Percentiles rank a stretch among this genome's conserved stretches.
Evolutionary conservation across 2,797 vertebrate species (phyloP).

Genomic region (Muscicapa comitata): DNA sequence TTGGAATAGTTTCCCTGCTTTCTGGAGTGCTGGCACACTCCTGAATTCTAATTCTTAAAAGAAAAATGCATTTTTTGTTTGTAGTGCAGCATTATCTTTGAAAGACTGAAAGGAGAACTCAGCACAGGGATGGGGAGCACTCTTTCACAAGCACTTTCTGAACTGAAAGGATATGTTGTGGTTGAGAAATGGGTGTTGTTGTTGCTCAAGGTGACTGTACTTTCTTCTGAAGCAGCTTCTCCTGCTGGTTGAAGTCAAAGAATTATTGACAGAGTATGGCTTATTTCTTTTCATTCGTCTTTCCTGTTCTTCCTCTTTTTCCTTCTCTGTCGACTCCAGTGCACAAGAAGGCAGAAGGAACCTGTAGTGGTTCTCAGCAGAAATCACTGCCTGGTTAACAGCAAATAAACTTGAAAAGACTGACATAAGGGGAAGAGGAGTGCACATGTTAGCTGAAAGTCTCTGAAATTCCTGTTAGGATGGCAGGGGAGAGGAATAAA

Average conservation of each 20-base stretch:
- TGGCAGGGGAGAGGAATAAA: background rate
- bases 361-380: background rate
- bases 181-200: background rate
- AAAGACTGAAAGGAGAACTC: background rate
- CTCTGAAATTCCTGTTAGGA: background rate
- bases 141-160: background rate
- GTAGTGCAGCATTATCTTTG: background rate
- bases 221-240: background rate
- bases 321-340: background rate
- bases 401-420: background rate
- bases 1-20: background rate
- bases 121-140: accelerated
- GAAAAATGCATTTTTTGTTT: background rate
- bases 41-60: background rate
- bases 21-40: background rate
- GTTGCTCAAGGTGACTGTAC: background rate
- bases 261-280: background rate
- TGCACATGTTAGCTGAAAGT: background rate
- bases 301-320: background rate
- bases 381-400: background rate
- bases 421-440: background rate
- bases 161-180: background rate
- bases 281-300: background rate
- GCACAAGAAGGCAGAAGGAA: background rate
- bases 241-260: background rate